Base-by-base conservation (phyloP, 2,113 vertebrate genomes). In the Opisthocomus hoazin region DNA sequence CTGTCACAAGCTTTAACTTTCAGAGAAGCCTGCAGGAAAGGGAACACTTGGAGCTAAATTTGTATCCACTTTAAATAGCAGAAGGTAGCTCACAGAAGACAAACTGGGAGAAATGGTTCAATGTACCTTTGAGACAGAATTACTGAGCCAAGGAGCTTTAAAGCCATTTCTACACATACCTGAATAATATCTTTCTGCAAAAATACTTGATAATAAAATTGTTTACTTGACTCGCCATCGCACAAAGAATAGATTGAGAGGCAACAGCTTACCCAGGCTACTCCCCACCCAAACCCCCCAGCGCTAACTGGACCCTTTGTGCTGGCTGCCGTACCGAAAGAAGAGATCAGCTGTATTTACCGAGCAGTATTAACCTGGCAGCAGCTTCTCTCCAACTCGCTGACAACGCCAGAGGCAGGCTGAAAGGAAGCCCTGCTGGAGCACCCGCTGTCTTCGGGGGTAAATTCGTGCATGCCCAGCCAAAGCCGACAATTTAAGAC, bases 31-130 rank as follows among this genome's bases (percentile, higher is more conserved):
- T 93, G 94, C 5, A 1, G 75, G 82, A 94, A 91, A 93, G 68
- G 85, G 71, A 94, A 90, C 53, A 16, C 85, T 56, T 4, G 0
- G 82, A 93, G 87, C 90, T 94, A 92, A 91, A 92, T 86, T 18
- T 70, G 75, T 65, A 32, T 6, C 68, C 88, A 11, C 92, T 58
- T 87, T 63, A 95, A 96, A 96, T 76, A 96, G 94, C 78, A 90
- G 78, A 71, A 81, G 73, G 84, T 37, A 61, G 46, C 7, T 86
- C 64, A 60, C 5, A 81, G 79, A 93, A 89, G 87, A 89, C 83
- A 91, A 12, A 29, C 45, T 11, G 24, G 89, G 45, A 84, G 83
- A 84, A 84, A 78, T 3, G 36, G 74, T 15, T 82, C 8, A 0
- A 3, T 6, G 76, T 2, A 63, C 43, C 61, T 61, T 58, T 15